These are phyloP conservation scores for Drosophila teissieri DNA, from an alignment of 1,140 invertebrate species.

Conservation along the genomic window DNA sequence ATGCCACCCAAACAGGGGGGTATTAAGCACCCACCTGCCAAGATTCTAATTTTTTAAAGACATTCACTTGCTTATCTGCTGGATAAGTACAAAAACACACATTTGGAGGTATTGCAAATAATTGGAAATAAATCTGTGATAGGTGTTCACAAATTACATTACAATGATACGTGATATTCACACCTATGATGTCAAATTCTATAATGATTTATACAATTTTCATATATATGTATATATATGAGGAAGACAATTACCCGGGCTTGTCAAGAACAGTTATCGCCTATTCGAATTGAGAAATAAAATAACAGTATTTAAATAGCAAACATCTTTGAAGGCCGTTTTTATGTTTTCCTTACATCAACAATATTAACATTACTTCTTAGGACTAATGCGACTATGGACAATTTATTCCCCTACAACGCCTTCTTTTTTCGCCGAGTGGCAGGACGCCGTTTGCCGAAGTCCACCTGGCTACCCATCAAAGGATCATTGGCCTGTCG, in stretches of 20 bases:
- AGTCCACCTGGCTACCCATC: slow-evolving; percentile 78
- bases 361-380: background rate
- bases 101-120: too few species aligned
- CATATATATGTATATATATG: background rate
- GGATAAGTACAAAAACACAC: too few species aligned
- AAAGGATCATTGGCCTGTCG: slow-evolving; percentile 81
- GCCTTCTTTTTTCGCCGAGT: slow-evolving; percentile 38
- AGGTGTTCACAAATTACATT: background rate
- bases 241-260: too few species aligned
- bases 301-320: background rate
- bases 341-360: background rate
- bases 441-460: slow-evolving; percentile 51
- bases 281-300: too few species aligned
- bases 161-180: too few species aligned
- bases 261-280: too few species aligned
- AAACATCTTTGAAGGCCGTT: too few species aligned
- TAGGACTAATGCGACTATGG: background rate
- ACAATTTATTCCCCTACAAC: background rate
- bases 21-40: background rate
- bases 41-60: background rate
- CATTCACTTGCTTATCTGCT: background rate
- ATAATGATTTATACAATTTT: too few species aligned
- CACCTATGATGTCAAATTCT: background rate
- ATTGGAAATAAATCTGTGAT: too few species aligned
- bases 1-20: background rate